phyloP scores from a whole-genome alignment of 2,888 invertebrate species.

The Ashinkailepas kermadecensis region DNA sequence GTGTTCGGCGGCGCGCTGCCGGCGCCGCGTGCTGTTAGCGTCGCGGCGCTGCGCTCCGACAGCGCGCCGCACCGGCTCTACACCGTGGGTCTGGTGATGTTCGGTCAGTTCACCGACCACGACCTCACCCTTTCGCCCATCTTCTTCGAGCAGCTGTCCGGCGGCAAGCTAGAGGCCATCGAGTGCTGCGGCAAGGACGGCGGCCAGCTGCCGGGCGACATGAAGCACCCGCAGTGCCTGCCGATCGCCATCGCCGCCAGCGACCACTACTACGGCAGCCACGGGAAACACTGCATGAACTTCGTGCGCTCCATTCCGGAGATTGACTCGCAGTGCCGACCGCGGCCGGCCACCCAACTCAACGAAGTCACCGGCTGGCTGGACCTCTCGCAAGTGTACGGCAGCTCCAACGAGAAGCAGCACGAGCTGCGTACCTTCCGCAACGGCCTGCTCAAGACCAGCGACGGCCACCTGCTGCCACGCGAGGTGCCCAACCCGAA shows the following conservation, averaged over 20 bases:
- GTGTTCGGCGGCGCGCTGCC: neutral
- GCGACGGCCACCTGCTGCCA: constrained; percentile 5
- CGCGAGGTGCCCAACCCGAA: neutral
- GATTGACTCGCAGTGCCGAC: neutral
- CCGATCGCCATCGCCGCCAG: constrained; percentile 36
- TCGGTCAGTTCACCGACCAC: constrained; percentile 34
- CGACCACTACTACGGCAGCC: constrained; percentile 35
- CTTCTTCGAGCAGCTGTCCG: constrained; percentile 25
- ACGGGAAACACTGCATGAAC: constrained; percentile 31
- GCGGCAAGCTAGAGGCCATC: constrained; percentile 27
- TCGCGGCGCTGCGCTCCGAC: neutral
- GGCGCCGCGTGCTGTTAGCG: neutral
- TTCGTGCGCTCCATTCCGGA: constrained; percentile 26
- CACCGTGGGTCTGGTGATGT: constrained; percentile 31
- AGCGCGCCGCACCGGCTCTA: neutral
- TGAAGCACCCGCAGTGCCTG: constrained; percentile 36
- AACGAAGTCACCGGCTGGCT: neutral
- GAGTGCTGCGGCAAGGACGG: constrained; percentile 35
- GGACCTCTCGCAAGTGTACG: constrained; percentile 14
- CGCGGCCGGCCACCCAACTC: constrained; percentile 1
- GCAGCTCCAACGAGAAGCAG: neutral
- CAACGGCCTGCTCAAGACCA: neutral
- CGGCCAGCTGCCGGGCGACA: constrained; percentile 27
- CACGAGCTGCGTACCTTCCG: neutral
- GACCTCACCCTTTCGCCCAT: constrained; percentile 32